Evolutionary conservation across 2,888 invertebrate species (phyloP).

Genomic region (Parthenolecanium corni): DNA sequence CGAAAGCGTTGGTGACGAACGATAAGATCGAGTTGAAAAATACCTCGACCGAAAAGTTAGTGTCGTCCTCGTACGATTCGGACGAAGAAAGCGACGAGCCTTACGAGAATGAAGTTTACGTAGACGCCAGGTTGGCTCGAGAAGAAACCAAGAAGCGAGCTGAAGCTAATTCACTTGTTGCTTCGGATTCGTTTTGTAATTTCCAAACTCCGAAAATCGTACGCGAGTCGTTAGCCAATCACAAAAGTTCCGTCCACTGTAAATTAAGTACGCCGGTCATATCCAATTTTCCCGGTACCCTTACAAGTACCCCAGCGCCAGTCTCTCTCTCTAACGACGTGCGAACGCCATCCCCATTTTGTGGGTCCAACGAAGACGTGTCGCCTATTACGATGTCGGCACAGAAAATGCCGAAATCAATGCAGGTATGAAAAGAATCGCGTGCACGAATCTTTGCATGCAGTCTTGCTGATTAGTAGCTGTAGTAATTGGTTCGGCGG

Average conservation of each 20-base stretch:
- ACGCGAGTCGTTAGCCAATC: slow-evolving; percentile 3
- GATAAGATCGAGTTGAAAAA: neutral
- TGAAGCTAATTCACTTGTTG: neutral
- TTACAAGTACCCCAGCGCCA: slow-evolving; percentile 22
- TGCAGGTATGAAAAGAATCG: slow-evolving; percentile 60
- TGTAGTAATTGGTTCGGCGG: too few relatives aligned
- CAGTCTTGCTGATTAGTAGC: too few relatives aligned
- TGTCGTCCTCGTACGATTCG: too few relatives aligned
- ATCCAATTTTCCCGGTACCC: slow-evolving; percentile 7
- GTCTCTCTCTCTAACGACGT: slow-evolving; percentile 22
- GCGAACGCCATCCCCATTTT: slow-evolving; percentile 28
- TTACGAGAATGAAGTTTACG: too few relatives aligned
- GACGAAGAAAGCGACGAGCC: too few relatives aligned
- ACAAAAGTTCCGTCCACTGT: slow-evolving; percentile 13
- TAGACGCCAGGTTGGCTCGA: neutral
- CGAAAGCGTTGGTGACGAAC: neutral
- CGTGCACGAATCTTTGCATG: neutral
- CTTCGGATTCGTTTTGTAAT: neutral
- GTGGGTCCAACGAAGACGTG: slow-evolving; percentile 43
- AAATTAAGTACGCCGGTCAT: slow-evolving; percentile 11
- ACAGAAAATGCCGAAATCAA: slow-evolving; percentile 71
- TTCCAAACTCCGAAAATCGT: slow-evolving; percentile 6
- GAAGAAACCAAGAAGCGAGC: slow-evolving; percentile 3
- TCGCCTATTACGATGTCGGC: slow-evolving; percentile 80
- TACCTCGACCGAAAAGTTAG: neutral